Base-by-base conservation (phyloP, 2,797 vertebrate species). In the Lophotriccus pileatus region DNA sequence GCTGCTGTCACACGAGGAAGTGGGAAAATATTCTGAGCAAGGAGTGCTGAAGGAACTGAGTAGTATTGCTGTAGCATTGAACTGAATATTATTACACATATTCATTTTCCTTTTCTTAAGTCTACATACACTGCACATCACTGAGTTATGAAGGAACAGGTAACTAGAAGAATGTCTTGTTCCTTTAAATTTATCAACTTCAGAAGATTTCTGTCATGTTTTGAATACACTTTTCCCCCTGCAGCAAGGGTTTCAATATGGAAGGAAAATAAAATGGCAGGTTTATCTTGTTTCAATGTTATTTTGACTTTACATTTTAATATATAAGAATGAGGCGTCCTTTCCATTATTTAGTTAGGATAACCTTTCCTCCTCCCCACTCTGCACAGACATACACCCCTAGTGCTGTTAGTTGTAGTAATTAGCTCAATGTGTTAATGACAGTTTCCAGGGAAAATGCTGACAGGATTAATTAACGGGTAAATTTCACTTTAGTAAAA, bases 401-500 rank as follows among this genome's bases (percentile, higher is more conserved):
- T 43, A 69, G 88, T 89, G 85, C 92, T 88, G 74, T 89, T 95
- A 79, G 93, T 97, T 96, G 98, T 97, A 97, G 97, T 98, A 99
- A 99, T 99, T 99, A 99, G 98, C 98, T 99, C 98, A 95, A 93
- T 97, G 97, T 97, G 98, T 98, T 99, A 98, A 99, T 98, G 98
- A 98, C 98, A 98, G 97, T 98, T 98, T 98, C 98, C 97, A 98
- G 97, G 98, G 98, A 98, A 98, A 98, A 98, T 25, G 95, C 98
- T 97, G 98, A 98, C 98, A 97, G 98, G 96, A 98, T 98, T 98
- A 99, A 99, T 99, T 99, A 99, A 98, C 97, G 98, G 98, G 97
- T 98, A 98, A 98, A 99, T 99, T 99, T 99, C 98, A 98, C 98
- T 99, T 99, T 98, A 99, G 98, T 99, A 99, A 99, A 99, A 98